Evolutionary conservation across 2,888 invertebrate species (phyloP).

Genomic region (Pseudococcus viburni): DNA sequence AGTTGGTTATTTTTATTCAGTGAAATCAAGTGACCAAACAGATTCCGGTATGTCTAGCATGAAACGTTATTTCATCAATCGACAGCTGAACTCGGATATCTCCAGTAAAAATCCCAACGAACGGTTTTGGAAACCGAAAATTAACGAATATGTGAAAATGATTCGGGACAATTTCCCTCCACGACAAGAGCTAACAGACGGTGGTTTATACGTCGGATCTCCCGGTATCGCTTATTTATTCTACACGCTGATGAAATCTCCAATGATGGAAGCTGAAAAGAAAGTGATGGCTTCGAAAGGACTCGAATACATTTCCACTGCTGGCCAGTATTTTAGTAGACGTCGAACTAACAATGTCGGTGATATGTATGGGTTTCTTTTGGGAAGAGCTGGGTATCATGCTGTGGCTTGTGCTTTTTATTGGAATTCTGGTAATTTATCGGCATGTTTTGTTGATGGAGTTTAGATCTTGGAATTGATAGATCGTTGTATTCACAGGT

Average conservation of each 20-base stretch:
- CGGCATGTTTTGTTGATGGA: too few species aligned
- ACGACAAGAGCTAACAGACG: constrained; percentile 72
- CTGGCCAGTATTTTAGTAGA: constrained; percentile 75
- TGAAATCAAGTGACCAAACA: too few species aligned
- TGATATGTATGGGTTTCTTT: constrained; percentile 81
- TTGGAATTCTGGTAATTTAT: constrained; percentile 71
- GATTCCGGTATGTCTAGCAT: background rate
- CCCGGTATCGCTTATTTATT: constrained; percentile 85
- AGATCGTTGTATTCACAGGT: background rate
- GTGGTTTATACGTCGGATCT: constrained; percentile 80
- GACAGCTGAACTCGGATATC: background rate
- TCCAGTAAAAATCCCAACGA: background rate
- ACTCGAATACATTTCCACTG: constrained; percentile 77
- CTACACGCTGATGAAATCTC: constrained; percentile 78
- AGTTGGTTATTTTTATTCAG: too few species aligned
- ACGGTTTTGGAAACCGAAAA: constrained; percentile 66
- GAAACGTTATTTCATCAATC: constrained; percentile 58
- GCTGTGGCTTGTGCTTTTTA: constrained; percentile 80
- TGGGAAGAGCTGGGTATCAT: constrained; percentile 85
- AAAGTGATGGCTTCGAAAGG: constrained; percentile 75
- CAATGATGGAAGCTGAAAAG: constrained; percentile 73
- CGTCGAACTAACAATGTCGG: constrained; percentile 72
- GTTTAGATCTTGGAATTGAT: too few species aligned
- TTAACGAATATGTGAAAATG: constrained; percentile 67
- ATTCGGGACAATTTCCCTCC: constrained; percentile 71